A percentile compares a stretch with the other conserved stretches of the same genome.
These are phyloP conservation scores for Orthonyx spaldingii DNA, from an alignment of 2,113 vertebrate species.

Conservation along the genomic window DNA sequence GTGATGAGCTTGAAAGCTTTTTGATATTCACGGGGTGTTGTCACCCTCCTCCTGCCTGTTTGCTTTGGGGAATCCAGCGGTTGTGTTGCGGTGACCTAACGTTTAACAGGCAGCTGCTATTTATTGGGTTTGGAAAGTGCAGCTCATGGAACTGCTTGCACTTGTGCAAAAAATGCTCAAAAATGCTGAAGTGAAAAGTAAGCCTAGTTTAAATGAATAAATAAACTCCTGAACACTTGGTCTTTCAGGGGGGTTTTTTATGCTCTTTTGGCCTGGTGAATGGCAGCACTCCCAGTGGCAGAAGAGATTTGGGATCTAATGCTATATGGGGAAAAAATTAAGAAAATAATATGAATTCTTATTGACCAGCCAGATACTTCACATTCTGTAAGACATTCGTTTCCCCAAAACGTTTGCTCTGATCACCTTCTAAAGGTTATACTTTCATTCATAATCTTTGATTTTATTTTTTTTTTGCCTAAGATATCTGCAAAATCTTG, in stretches of 20 bases:
- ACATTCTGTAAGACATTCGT: background rate
- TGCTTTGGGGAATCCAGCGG: background rate
- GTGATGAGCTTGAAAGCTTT: background rate
- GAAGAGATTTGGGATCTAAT: background rate
- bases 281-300: background rate
- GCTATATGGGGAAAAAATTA: background rate
- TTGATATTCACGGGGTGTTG: conserved; percentile 15
- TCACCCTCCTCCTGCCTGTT: background rate
- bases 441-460: background rate
- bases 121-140: background rate
- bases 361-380: background rate
- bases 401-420: background rate
- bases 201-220: background rate
- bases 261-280: background rate
- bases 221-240: background rate
- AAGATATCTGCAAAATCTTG: background rate
- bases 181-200: background rate
- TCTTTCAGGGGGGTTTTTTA: background rate
- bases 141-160: background rate
- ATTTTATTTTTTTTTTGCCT: background rate
- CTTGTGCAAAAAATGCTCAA: background rate
- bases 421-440: background rate
- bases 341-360: background rate
- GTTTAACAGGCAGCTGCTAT: background rate
- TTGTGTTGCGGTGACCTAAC: background rate